Evolutionary conservation across 2,888 invertebrate genomes (phyloP).

Genomic region (Cylindroiulus punctatus): DNA sequence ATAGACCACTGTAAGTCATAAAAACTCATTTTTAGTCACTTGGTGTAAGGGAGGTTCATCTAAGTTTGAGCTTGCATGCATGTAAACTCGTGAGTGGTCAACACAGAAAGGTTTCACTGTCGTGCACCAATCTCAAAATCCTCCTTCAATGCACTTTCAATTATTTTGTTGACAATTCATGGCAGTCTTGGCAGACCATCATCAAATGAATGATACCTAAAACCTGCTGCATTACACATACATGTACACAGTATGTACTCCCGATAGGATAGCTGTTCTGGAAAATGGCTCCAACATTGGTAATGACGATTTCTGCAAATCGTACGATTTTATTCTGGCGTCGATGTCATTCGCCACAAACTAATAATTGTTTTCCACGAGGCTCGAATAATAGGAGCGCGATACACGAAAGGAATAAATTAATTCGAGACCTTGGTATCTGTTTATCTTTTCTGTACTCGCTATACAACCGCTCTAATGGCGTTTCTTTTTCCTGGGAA

Average conservation of each 20-base stretch:
- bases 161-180: too few relatives aligned
- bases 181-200: too few relatives aligned
- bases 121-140: too few relatives aligned
- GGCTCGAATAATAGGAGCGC: not conserved
- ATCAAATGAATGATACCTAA: not conserved
- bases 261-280: not conserved
- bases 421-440: not conserved
- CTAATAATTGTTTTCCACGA: not conserved
- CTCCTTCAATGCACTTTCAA: too few relatives aligned
- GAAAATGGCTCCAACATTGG: not conserved
- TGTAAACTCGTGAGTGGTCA: too few relatives aligned
- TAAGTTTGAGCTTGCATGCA: too few relatives aligned
- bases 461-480: not conserved
- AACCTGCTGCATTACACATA: not conserved
- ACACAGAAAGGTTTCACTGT: too few relatives aligned
- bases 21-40: too few relatives aligned
- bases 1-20: too few relatives aligned
- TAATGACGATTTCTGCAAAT: not conserved
- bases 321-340: too few relatives aligned
- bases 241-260: too few relatives aligned
- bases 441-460: not conserved
- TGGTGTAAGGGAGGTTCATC: too few relatives aligned
- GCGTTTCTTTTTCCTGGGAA: constrained; percentile 9
- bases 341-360: not conserved
- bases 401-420: not conserved